A percentile compares a stretch with the other conserved stretches of the same genome.
These are phyloP conservation scores for Nebria salina DNA, from an alignment of 2,888 invertebrate species.

Conservation along the genomic window DNA sequence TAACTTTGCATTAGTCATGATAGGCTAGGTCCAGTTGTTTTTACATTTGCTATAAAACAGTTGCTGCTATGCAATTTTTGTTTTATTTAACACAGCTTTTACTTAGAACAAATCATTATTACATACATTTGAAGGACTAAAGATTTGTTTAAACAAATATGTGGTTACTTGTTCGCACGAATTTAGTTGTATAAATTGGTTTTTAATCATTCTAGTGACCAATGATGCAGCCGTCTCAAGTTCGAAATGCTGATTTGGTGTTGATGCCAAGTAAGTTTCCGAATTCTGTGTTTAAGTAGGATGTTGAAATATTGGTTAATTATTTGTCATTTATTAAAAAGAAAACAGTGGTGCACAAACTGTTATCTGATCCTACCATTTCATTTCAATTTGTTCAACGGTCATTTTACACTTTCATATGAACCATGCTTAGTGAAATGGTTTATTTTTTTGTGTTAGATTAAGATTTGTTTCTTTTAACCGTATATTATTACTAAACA, in stretches of 20 bases:
- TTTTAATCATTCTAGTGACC: conserved; percentile 35
- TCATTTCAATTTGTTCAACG: background rate
- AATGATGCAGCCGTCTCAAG: conserved; percentile 40
- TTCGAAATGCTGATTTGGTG: conserved; percentile 33
- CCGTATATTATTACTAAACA: too few species aligned
- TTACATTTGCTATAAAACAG: conserved; percentile 19
- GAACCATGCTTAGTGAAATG: background rate
- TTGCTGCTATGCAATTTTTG: background rate
- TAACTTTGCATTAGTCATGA: conserved; percentile 43
- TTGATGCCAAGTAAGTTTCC: conserved; percentile 33
- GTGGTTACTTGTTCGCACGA: background rate
- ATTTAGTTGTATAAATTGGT: conserved; percentile 1
- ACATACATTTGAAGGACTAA: background rate
- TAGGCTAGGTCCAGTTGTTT: conserved; percentile 44
- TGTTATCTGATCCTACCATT: background rate
- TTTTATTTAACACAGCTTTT: background rate
- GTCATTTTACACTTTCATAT: background rate
- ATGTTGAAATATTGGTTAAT: background rate
- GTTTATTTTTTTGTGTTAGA: too few species aligned
- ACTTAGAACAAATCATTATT: background rate
- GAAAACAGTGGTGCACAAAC: background rate
- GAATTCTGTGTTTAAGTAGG: background rate
- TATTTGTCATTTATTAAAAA: background rate
- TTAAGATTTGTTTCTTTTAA: too few species aligned
- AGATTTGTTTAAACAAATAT: background rate